Conservation (phyloP, 2,888 invertebrate genomes). For the Drosophila flavopinicola region DNA sequence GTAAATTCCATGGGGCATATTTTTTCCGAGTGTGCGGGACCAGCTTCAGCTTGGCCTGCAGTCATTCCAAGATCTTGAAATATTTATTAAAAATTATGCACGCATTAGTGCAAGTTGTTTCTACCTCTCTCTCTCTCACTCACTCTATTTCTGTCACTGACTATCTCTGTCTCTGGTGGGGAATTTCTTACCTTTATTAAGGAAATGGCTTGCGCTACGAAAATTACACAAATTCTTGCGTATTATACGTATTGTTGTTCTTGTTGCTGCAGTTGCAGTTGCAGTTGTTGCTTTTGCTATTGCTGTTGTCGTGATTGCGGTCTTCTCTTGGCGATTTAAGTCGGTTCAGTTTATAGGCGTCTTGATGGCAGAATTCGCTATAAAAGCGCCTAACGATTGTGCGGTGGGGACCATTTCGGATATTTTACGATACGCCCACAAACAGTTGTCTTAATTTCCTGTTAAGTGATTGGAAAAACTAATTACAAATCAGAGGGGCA, state of each 20-base stretch:
- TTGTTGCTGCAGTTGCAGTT: background rate
- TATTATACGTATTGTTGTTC: conserved; percentile 47
- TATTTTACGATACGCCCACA: conserved; percentile 60
- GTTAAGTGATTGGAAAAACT: conserved; percentile 61
- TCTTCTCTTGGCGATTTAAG: conserved; percentile 38
- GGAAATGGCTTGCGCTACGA: conserved; percentile 71
- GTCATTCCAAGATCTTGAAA: conserved; percentile 69
- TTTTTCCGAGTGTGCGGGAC: background rate
- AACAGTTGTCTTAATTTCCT: conserved; percentile 63
- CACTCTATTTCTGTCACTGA: background rate
- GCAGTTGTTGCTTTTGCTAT: background rate
- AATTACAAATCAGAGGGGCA: conserved; percentile 44
- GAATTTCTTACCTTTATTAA: conserved; percentile 60
- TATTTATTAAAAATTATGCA: conserved; percentile 81
- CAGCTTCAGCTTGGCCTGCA: conserved; percentile 35
- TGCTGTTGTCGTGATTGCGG: conserved; percentile 21
- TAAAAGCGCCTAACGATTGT: conserved; percentile 56
- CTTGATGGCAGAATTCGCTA: conserved; percentile 63
- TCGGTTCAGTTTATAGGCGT: conserved; percentile 62
- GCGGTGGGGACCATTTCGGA: conserved; percentile 27
- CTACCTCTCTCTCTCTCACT: conserved; percentile 3
- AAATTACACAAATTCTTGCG: conserved; percentile 72
- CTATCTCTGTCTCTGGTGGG: conserved; percentile 13
- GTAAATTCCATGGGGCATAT: no score
- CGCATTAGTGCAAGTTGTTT: conserved; percentile 65